Conservation (phyloP, 2,797 vertebrate species). For the Protonibea diacanthus region DNA sequence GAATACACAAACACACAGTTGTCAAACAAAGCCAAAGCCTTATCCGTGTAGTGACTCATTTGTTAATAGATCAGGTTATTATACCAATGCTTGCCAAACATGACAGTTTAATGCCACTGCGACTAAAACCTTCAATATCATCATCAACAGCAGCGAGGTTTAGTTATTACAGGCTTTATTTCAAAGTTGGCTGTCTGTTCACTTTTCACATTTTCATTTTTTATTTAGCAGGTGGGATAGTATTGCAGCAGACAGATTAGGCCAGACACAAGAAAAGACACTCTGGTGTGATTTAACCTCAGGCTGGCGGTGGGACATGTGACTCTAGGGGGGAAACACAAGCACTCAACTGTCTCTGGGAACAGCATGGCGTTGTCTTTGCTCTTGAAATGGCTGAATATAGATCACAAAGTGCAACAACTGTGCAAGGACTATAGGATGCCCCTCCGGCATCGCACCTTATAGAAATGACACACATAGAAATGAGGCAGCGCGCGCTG, state of each 20-base stretch:
- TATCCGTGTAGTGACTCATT: slow-evolving; percentile 50
- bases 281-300: slow-evolving; percentile 59
- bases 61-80: slow-evolving; percentile 62
- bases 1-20: slow-evolving; percentile 53
- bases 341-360: slow-evolving; percentile 49
- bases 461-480: slow-evolving; percentile 1
- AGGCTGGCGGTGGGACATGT: slow-evolving; percentile 47
- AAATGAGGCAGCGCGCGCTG: not conserved
- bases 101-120: slow-evolving; percentile 32
- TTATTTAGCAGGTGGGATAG: slow-evolving; percentile 50
- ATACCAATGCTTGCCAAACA: slow-evolving; percentile 36
- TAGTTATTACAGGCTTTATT: slow-evolving; percentile 26
- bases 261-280: slow-evolving; percentile 34
- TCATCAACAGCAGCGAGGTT: slow-evolving; percentile 16
- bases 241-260: slow-evolving; percentile 47
- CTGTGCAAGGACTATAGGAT: slow-evolving; percentile 1
- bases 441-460: slow-evolving; percentile 16
- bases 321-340: slow-evolving; percentile 37
- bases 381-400: slow-evolving; percentile 43
- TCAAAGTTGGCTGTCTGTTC: slow-evolving; percentile 7
- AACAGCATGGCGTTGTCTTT: slow-evolving; percentile 19
- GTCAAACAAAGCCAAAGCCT: slow-evolving; percentile 52
- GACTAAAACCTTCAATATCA: slow-evolving; percentile 32
- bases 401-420: slow-evolving; percentile 45
- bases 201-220: slow-evolving; percentile 29